Conservation (phyloP, 2,113 vertebrate genomes). For the Triplophysa dalaica region DNA sequence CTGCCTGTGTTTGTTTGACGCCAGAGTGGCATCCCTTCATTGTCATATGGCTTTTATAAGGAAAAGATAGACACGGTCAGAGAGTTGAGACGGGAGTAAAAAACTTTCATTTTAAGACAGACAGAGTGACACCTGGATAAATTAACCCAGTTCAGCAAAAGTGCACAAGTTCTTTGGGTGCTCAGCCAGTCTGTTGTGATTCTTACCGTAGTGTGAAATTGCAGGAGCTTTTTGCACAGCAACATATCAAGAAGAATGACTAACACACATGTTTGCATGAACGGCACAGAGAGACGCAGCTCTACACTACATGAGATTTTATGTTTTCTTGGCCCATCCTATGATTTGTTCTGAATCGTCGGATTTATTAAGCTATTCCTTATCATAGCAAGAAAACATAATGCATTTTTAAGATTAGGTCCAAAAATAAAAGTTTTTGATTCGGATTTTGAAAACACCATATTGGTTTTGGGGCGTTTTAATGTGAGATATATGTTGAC, state of each 20-base stretch:
- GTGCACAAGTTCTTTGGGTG: slow-evolving; percentile 44
- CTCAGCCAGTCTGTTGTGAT: slow-evolving; percentile 21
- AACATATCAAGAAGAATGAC: slow-evolving; percentile 40
- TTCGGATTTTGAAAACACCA: too few relatives aligned
- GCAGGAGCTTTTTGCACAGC: slow-evolving; percentile 16
- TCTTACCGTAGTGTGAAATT: slow-evolving; percentile 53
- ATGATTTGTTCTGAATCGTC: background rate
- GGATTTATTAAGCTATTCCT: too few relatives aligned
- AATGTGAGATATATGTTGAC: too few relatives aligned
- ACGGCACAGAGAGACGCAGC: background rate
- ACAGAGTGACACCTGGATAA: slow-evolving; percentile 27
- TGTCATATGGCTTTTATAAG: slow-evolving; percentile 74
- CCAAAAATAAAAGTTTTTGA: too few relatives aligned
- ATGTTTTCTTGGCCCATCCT: background rate
- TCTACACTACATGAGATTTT: background rate
- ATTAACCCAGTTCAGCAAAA: slow-evolving; percentile 56
- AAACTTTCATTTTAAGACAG: background rate
- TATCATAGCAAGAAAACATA: too few relatives aligned
- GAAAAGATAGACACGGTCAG: slow-evolving; percentile 61
- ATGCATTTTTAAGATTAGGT: too few relatives aligned
- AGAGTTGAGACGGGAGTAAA: background rate
- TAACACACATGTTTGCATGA: slow-evolving; percentile 46
- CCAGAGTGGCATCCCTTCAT: slow-evolving; percentile 67
- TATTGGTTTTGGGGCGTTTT: too few relatives aligned
- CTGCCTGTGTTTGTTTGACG: slow-evolving; percentile 52